Evolutionary conservation across 2,888 invertebrate genomes (phyloP), one percentile per base, ranked within the genome.

Genomic region (Drosophila tripunctata): DNA sequence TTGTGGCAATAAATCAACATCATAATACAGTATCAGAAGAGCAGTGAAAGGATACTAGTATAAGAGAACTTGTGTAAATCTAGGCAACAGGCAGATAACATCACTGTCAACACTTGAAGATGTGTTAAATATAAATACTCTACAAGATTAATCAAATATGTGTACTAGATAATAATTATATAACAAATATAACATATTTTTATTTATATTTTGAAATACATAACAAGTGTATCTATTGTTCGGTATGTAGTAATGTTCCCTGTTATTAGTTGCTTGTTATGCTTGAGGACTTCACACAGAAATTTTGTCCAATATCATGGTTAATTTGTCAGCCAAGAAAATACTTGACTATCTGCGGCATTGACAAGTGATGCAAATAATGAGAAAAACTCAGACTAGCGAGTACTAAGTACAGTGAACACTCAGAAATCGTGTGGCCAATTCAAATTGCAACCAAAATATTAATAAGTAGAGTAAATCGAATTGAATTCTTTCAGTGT

Each of bases 1-100:
- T 36, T 38, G 8, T 30, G 30, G 31, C 45, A 30, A 45, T 31
- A 43, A 43, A 43, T 43, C 41, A 22, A n/a, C n/a, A n/a, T n/a
- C n/a, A n/a, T 41, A 45, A 21, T 17, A 17, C 17, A 8, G 14
- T 12, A 19, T 33, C 10, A 5, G 21, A 8, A 19, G 12, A 15
- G n/a, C n/a, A n/a, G n/a, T n/a, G n/a, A n/a, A n/a, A n/a, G n/a
- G n/a, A n/a, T n/a, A n/a, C n/a, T n/a, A n/a, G n/a, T 21, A 19
- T 47, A 35, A 33, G 5, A 17, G n/a, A 35, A 17, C 30, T 21
- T 21, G 40, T 12, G 21, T 3, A 40, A 38, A 21, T 30, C n/a
- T 22, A 24, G 22, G 41, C 45, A 52, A 27, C 21, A 45, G 24
- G 27, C 35, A 33, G 5, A 22, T 4, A 15, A 10, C 4, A 1